Evolutionary conservation across 2,888 invertebrate genomes (phyloP).

Genomic region (Coenonympha arcania): DNA sequence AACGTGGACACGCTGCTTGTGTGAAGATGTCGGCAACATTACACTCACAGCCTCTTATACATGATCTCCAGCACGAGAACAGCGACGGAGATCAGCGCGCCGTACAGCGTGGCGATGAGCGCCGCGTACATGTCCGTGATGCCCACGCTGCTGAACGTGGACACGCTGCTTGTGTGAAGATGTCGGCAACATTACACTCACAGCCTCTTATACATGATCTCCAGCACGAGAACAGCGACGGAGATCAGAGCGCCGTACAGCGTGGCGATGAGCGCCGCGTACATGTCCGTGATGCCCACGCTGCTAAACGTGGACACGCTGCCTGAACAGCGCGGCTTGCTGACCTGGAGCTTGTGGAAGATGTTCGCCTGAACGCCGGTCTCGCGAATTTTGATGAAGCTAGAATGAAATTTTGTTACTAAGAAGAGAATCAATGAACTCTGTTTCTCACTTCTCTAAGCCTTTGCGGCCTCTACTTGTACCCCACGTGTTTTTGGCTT

Average conservation of each 20-base stretch:
- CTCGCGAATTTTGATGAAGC: conserved; percentile 69
- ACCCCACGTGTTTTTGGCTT: too few species aligned
- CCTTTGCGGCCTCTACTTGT: too few species aligned
- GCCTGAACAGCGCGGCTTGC: conserved; percentile 74
- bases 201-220: conserved; percentile 51
- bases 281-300: conserved; percentile 74
- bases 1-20: too few species aligned
- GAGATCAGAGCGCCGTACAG: conserved; percentile 62
- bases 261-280: conserved; percentile 68
- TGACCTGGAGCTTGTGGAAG: conserved; percentile 73
- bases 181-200: too few species aligned
- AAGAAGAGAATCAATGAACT: too few species aligned
- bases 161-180: too few species aligned
- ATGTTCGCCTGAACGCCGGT: conserved; percentile 67
- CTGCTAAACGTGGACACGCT: conserved; percentile 75
- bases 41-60: conserved; percentile 54
- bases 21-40: too few species aligned
- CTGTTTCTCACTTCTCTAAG: too few species aligned
- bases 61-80: conserved; percentile 55
- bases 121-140: conserved; percentile 74
- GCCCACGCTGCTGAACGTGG: too few species aligned
- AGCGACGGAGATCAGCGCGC: conserved; percentile 52
- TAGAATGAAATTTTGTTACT: too few species aligned
- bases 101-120: conserved; percentile 65
- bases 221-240: conserved; percentile 51